Percentiles rank a stretch among this genome's conserved stretches.
phyloP scores from a whole-genome alignment of 2,797 vertebrate genomes.

The Phalanger gymnotis region DNA sequence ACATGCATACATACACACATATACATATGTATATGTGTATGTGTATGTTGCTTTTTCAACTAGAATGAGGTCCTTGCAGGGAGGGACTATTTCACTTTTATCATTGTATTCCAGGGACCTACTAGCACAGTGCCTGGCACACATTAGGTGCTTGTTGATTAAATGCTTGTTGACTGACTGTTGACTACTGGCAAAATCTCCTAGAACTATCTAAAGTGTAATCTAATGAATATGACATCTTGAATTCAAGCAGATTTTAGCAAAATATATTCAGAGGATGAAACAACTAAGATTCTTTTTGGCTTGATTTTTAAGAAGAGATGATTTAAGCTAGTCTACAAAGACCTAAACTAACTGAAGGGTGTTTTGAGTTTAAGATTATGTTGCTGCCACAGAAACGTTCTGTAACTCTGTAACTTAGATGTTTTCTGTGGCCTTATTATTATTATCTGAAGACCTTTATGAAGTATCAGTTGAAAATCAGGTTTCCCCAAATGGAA shows the following conservation, averaged over 20 bases:
- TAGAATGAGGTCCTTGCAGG: not conserved
- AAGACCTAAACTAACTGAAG: not conserved
- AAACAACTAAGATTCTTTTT: not conserved
- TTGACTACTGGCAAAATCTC: not conserved
- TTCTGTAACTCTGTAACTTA: not conserved
- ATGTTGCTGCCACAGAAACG: not conserved
- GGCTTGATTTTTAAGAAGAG: conserved; percentile 11
- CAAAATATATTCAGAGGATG: not conserved
- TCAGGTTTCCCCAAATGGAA: conserved; percentile 27
- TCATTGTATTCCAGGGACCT: not conserved
- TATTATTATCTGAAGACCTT: not conserved
- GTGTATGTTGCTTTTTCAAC: not conserved
- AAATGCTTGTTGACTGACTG: not conserved
- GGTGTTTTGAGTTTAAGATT: not conserved
- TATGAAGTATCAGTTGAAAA: not conserved
- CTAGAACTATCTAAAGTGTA: not conserved
- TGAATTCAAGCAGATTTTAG: not conserved
- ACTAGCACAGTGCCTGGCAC: not conserved
- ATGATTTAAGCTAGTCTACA: not conserved
- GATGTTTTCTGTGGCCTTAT: not conserved
- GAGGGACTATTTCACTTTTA: not conserved
- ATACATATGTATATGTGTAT: not conserved
- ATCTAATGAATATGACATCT: not conserved
- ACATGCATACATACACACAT: too few relatives aligned
- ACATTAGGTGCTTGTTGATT: not conserved